Evolutionary conservation across 2,113 vertebrate species (phyloP), one percentile per base, ranked within the genome.

Genomic region (Hydrolagus affinis): DNA sequence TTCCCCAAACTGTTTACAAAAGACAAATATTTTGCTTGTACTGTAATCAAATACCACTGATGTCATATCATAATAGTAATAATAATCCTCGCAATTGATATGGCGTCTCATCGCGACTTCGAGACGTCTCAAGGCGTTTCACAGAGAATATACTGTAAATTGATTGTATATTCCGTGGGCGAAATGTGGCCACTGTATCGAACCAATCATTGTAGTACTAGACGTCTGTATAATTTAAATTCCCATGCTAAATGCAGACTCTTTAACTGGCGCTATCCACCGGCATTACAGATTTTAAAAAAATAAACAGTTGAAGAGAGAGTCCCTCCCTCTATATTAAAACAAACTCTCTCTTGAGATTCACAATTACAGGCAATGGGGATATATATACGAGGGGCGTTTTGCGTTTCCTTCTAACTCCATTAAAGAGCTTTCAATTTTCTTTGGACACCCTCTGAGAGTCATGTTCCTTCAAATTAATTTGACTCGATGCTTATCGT

Each of bases 401-500:
- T 80, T 44, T 12, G 14, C 44, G 6, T 7, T 44, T 75, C 15
- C 15, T 56, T 78, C 62, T 25, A 25, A 12, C 60, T 80, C 1
- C n/a, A 64, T 62, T 25, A n/a, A 25, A 57, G 25, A 28, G 14
- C 2, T 80, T 80, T 62, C 76, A 80, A 60, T 25, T 80, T 77
- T 77, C 23, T 57, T 77, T 23, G 60, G 23, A 23, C 25, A 64
- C 23, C 76, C 59, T 57, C 62, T 0, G 3, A 25, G 56, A 64
- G 62, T 62, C 28, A 80, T 62, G 28, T 23, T 80, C 15, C 76
- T 62, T 80, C 17, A 62, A 64, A 57, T 28, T 14, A 62, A 80
- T 80, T 62, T 80, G 57, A 80, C 57, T 25, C n/a, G 23, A 12
- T 8, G n/a, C 59, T 80, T 80, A 80, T 80, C 76, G 62, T 56